These are phyloP conservation scores for Heliconius hortense DNA, from an alignment of 2,888 invertebrate species.

Conservation along the genomic window DNA sequence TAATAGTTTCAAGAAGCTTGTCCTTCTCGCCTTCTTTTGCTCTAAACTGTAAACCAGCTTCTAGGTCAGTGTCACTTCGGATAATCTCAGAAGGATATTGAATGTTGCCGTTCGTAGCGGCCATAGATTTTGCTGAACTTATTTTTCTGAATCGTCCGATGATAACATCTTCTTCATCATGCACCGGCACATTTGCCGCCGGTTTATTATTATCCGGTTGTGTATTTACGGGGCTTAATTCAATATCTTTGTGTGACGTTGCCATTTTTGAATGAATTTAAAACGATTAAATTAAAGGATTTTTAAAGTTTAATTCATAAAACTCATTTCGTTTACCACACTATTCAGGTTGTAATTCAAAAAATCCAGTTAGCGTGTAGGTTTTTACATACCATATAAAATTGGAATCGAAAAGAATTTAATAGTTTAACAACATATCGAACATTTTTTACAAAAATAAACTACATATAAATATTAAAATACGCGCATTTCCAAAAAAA, in stretches of 20 bases:
- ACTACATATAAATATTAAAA: not conserved
- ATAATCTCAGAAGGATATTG: constrained; percentile 69
- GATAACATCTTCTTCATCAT: constrained; percentile 76
- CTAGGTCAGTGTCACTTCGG: constrained; percentile 60
- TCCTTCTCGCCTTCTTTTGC: constrained; percentile 62
- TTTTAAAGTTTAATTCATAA: constrained; percentile 43
- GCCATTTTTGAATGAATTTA: constrained; percentile 53
- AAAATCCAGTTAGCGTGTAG: constrained; percentile 19
- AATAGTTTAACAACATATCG: not conserved
- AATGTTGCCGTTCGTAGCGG: constrained; percentile 76
- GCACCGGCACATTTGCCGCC: constrained; percentile 51
- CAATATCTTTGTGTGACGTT: constrained; percentile 71
- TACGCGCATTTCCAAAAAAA: not conserved
- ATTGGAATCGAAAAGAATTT: not conserved
- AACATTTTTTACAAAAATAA: not conserved
- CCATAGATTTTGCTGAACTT: constrained; percentile 80
- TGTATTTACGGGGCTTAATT: constrained; percentile 67
- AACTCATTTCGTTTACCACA: constrained; percentile 29
- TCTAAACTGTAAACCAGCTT: constrained; percentile 68
- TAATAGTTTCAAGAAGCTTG: constrained; percentile 54
- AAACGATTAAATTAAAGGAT: constrained; percentile 20
- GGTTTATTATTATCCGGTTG: constrained; percentile 50
- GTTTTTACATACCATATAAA: not conserved
- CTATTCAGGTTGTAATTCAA: constrained; percentile 7
- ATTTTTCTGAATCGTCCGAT: constrained; percentile 79